Conservation (phyloP, 2,888 invertebrate species). For the Ypsolopha scabrella region DNA sequence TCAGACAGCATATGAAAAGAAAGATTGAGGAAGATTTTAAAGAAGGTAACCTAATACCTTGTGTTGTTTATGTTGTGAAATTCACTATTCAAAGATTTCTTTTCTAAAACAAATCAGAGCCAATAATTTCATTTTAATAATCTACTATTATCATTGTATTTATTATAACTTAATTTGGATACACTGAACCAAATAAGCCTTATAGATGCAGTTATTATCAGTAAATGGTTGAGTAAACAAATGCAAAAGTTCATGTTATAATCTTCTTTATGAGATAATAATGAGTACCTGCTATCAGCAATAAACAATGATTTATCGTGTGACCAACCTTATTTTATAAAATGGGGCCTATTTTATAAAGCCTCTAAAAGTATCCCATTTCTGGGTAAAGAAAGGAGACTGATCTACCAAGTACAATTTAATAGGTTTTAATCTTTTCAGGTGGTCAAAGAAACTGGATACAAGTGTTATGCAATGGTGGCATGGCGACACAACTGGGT, state of each 20-base stretch:
- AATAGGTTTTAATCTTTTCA: constrained; percentile 25
- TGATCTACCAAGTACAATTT: too few relatives aligned
- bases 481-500: constrained; percentile 85
- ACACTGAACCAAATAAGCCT: not conserved
- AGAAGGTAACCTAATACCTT: constrained; percentile 69
- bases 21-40: constrained; percentile 83
- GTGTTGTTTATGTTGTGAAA: not conserved
- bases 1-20: constrained; percentile 72
- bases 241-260: too few relatives aligned
- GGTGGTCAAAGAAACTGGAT: constrained; percentile 91
- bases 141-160: not conserved
- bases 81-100: not conserved
- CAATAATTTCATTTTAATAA: not conserved
- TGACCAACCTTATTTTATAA: too few relatives aligned
- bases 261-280: too few relatives aligned
- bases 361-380: too few relatives aligned
- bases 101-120: too few relatives aligned
- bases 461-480: constrained; percentile 90
- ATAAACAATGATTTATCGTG: too few relatives aligned
- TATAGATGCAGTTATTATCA: too few relatives aligned
- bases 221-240: too few relatives aligned
- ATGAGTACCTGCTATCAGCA: too few relatives aligned
- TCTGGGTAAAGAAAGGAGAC: too few relatives aligned
- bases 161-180: not conserved
- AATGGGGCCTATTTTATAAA: too few relatives aligned